phyloP scores from a whole-genome alignment of 2,113 vertebrate species.

The Cryptotis parvus region DNA sequence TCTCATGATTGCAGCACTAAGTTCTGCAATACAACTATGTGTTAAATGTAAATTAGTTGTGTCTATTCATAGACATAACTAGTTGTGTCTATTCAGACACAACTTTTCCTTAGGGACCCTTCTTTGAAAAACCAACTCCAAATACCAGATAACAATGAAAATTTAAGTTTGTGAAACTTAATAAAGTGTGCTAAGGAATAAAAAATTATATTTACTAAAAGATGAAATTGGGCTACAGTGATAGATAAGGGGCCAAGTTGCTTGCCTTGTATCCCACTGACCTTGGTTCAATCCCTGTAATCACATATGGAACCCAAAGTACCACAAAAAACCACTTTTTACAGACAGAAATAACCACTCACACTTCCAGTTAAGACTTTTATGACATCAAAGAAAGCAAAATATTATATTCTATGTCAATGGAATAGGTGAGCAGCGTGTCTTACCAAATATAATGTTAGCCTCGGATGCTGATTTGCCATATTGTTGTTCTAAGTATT shows the following conservation, averaged over 20 bases:
- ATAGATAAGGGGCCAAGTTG: too few relatives aligned
- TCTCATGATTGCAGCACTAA: neutral
- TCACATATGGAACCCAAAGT: too few relatives aligned
- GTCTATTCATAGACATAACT: neutral
- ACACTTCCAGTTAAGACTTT: too few relatives aligned
- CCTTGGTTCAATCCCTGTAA: too few relatives aligned
- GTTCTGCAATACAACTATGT: neutral
- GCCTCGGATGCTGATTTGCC: conserved; percentile 90
- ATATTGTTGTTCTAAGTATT: conserved; percentile 97
- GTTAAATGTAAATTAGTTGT: neutral
- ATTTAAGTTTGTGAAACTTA: neutral
- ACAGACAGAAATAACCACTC: neutral
- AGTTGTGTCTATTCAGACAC: neutral
- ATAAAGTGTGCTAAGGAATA: neutral
- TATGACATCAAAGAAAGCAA: too few relatives aligned
- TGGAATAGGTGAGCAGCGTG: neutral
- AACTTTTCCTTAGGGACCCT: neutral
- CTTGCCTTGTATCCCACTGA: too few relatives aligned
- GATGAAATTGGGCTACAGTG: neutral
- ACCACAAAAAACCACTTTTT: neutral
- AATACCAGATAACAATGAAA: neutral
- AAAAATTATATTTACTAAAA: neutral
- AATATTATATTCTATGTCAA: neutral
- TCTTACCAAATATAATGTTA: conserved; percentile 94
- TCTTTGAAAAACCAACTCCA: neutral